Conservation (phyloP, 2,888 invertebrate species). For the Chalcis sispes region DNA sequence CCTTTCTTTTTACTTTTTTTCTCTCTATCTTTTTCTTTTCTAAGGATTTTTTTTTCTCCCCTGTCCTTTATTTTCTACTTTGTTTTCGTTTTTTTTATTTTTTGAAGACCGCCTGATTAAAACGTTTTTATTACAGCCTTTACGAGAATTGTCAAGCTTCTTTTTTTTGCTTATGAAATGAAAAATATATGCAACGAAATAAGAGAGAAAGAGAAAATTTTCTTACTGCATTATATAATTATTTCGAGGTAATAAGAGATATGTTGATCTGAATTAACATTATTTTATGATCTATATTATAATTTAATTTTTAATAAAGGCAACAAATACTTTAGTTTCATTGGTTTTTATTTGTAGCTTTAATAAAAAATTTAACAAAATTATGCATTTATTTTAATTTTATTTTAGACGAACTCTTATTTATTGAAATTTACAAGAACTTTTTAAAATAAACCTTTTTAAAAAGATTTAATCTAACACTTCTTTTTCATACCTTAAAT, state of each 20-base stretch:
- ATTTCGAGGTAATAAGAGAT: neutral
- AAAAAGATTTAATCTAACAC: no score
- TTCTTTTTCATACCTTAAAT: no score
- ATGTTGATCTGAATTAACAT: neutral
- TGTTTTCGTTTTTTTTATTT: neutral
- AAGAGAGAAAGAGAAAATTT: neutral
- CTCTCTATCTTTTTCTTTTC: neutral
- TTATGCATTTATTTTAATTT: no score
- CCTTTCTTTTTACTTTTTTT: neutral
- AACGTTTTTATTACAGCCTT: slow-evolving; percentile 38
- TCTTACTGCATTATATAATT: neutral
- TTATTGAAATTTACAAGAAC: no score
- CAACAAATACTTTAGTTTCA: no score
- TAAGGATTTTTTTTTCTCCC: no score
- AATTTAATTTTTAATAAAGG: neutral
- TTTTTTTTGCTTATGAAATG: neutral
- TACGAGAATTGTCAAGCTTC: slow-evolving; percentile 13
- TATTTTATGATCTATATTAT: neutral
- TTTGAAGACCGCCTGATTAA: slow-evolving; percentile 24
- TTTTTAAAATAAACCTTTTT: no score
- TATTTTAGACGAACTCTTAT: no score
- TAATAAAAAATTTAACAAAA: no score
- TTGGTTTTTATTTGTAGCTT: no score
- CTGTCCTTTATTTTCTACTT: neutral
- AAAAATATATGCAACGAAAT: neutral